Evolutionary conservation across 2,888 invertebrate species (phyloP), one percentile per base, ranked within the genome.

Genomic region (Rhodophaea formosa): DNA sequence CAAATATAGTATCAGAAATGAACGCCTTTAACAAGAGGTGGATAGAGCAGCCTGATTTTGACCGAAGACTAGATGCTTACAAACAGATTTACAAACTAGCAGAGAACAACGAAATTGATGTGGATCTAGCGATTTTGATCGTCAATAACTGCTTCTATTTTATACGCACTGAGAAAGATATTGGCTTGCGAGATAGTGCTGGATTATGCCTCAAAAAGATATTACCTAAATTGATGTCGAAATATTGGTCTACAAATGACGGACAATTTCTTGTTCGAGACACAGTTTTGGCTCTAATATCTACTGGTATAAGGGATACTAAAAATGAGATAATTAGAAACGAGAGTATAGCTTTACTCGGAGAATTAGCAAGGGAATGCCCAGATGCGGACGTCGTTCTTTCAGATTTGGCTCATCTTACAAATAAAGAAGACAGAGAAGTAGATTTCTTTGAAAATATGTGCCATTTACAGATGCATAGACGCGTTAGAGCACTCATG

Each of bases 391-490:
- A 97, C 80, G 93, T 94, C 1, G 93, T 96, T 0, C 82, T 97
- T 1, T 88, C 92, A 15, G 96, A 97, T 85, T 84, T 97, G 57
- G 89, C 93, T n/a, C 84, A 92, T 39, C 84, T 96, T 35, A 92
- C 94, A 0, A 95, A 95, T 72, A 92, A 94, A 79, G 86, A 82
- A 51, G 97, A 99, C 78, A 80, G 92, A 8, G 98, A 99, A 81
- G 95, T 96, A 0, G 98, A 99, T 83, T 98, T 99, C 92, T 99
- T 98, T 78, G 97, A 97, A 74, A 99, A 98, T 78, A 94, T 98
- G 74, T 94, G 94, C 29, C 98, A 99, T 86, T 83, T 97, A 49
- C 96, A 99, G 90, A 87, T 95, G 58, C 97, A 98, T 78, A 93
- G 98, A 61, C 95, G 97, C 74, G 95, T 96, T 0, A 93, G 97